phyloP scores from a whole-genome alignment of 2,113 vertebrate species.

The Catharus bicknelli region DNA sequence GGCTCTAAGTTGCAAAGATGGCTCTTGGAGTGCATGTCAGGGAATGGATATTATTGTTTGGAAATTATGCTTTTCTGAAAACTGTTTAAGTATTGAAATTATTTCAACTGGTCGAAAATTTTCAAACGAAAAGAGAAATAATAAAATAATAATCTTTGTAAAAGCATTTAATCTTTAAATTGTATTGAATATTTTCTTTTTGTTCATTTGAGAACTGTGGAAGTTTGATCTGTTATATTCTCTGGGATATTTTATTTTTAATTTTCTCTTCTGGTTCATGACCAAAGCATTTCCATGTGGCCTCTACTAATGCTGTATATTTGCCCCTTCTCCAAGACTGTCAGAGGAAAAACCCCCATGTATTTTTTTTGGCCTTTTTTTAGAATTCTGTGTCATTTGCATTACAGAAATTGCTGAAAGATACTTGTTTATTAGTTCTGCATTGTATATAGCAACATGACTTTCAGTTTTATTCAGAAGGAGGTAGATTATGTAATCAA shows the following conservation, averaged over 20 bases:
- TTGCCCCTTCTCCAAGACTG: background rate
- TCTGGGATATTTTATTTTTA: background rate
- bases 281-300: background rate
- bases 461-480: conserved; percentile 47
- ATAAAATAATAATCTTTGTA: background rate
- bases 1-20: background rate
- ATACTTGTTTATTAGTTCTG: background rate
- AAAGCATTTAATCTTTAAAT: background rate
- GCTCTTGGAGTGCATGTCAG: background rate
- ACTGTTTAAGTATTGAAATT: background rate
- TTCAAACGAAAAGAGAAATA: background rate
- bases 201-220: background rate
- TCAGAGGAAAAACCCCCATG: background rate
- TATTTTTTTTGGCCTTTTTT: background rate
- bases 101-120: background rate
- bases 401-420: background rate
- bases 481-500: conserved; percentile 58
- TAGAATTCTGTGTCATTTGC: conserved; percentile 3
- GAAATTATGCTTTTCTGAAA: background rate
- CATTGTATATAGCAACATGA: conserved; percentile 25
- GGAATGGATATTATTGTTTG: background rate
- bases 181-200: background rate
- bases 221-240: background rate
- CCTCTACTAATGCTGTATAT: background rate
- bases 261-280: background rate